Conservation (phyloP, 2,113 vertebrate species). For the Chelonoidis abingdonii region DNA sequence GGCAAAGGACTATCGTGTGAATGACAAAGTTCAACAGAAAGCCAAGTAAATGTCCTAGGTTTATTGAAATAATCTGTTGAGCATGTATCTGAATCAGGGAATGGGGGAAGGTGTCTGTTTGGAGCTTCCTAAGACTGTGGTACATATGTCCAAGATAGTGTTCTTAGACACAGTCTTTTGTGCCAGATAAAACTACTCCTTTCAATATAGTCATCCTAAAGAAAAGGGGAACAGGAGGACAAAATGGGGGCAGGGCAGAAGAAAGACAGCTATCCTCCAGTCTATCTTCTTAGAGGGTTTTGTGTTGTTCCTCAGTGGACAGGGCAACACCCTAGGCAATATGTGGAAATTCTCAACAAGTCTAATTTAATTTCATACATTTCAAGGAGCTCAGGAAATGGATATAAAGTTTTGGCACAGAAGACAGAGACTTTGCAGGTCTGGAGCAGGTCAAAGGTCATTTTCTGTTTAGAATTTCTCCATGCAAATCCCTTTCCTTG, state of each 20-base stretch:
- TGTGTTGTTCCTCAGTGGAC: not conserved
- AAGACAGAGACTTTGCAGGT: not conserved
- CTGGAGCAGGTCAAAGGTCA: not conserved
- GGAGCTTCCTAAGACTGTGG: not conserved
- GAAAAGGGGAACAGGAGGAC: not conserved
- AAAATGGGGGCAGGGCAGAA: not conserved
- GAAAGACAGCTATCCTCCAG: not conserved
- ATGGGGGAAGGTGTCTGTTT: not conserved
- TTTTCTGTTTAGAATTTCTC: not conserved
- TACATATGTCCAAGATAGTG: not conserved
- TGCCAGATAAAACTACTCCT: not conserved
- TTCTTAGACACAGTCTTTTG: not conserved
- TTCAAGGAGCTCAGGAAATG: not conserved
- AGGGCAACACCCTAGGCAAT: not conserved
- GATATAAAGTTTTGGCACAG: not conserved
- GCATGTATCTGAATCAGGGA: not conserved
- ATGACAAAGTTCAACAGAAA: not conserved
- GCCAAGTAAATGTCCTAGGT: not conserved
- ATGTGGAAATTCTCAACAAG: not conserved
- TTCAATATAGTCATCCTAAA: not conserved
- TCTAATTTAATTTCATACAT: not conserved
- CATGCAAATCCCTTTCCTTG: not conserved
- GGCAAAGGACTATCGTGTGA: not conserved
- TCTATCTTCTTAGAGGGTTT: not conserved
- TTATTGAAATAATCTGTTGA: not conserved